These are phyloP conservation scores for Pygmarrhopalites habei DNA, from an alignment of 1,140 invertebrate species.

Conservation along the genomic window DNA sequence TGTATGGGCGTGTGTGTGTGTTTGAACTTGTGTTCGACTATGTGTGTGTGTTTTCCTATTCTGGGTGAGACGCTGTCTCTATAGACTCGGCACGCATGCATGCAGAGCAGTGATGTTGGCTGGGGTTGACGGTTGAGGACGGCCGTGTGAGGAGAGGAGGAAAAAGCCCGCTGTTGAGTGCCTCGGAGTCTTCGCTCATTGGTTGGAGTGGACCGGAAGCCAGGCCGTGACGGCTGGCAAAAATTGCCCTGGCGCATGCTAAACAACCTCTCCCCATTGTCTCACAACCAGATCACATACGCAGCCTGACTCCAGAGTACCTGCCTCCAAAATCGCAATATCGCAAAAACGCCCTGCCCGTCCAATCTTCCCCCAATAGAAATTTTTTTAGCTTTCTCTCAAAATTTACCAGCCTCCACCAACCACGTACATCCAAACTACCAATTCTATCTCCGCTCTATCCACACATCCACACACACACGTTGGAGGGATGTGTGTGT, in stretches of 20 bases:
- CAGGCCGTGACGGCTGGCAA: constrained; percentile 32
- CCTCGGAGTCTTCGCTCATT: constrained; percentile 18
- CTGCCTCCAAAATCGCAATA: constrained; percentile 25
- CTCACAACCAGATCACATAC: constrained; percentile 29
- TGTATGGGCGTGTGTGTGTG: too few relatives aligned
- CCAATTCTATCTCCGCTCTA: too few relatives aligned
- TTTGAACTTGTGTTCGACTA: too few relatives aligned
- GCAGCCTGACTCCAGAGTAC: constrained; percentile 16
- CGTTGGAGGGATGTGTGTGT: too few relatives aligned
- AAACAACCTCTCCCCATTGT: constrained; percentile 8
- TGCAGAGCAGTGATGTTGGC: too few relatives aligned
- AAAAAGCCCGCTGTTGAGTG: too few relatives aligned
- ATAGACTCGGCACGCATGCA: too few relatives aligned
- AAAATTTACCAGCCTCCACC: neutral
- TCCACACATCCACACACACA: too few relatives aligned
- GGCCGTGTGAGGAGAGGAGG: constrained; percentile 4
- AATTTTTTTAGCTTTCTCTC: neutral
- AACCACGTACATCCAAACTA: neutral
- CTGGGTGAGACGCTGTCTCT: too few relatives aligned
- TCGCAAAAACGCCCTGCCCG: constrained; percentile 26
- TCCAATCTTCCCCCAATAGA: constrained; percentile 11
- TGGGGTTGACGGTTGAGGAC: too few relatives aligned
- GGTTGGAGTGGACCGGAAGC: constrained; percentile 36
- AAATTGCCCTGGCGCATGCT: constrained; percentile 34
- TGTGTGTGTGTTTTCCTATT: too few relatives aligned